A percentile compares a stretch with the other conserved stretches of the same genome.
These are phyloP conservation scores for Mesorhabditis spiculigera DNA, from an alignment of 2,888 invertebrate species.

Conservation along the genomic window DNA sequence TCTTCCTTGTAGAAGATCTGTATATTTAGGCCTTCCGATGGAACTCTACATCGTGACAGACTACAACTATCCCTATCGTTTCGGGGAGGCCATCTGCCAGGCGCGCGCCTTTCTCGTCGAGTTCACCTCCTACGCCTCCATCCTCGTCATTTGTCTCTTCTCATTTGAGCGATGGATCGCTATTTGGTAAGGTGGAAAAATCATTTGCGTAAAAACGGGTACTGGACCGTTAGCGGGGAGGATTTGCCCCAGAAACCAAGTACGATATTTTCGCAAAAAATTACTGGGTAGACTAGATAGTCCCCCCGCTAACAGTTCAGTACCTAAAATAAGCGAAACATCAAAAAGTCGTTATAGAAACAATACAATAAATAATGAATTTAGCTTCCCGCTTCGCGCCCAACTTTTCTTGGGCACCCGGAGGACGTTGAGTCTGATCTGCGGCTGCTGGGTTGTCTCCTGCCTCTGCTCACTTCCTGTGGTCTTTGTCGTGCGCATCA, in stretches of 20 bases:
- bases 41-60: conserved; percentile 51
- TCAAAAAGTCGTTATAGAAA: neutral
- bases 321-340: no score
- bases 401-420: conserved; percentile 51
- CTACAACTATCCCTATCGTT: conserved; percentile 50
- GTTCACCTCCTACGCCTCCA: conserved; percentile 51
- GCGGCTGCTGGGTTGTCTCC: conserved; percentile 49
- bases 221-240: no score
- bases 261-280: no score
- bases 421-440: conserved; percentile 47
- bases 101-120: conserved; percentile 54
- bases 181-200: conserved; percentile 41
- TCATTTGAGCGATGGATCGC: conserved; percentile 57
- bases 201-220: neutral
- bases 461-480: conserved; percentile 53
- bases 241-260: no score
- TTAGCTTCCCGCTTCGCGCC: conserved; percentile 48
- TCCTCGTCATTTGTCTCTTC: conserved; percentile 55
- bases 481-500: conserved; percentile 35
- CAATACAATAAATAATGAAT: neutral
- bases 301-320: no score
- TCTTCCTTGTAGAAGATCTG: neutral
- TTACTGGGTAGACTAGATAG: no score
- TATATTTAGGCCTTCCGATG: conserved; percentile 50
- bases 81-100: conserved; percentile 47